These are phyloP conservation scores for Notodonta ziczac DNA, from an alignment of 2,888 invertebrate genomes.

Conservation along the genomic window DNA sequence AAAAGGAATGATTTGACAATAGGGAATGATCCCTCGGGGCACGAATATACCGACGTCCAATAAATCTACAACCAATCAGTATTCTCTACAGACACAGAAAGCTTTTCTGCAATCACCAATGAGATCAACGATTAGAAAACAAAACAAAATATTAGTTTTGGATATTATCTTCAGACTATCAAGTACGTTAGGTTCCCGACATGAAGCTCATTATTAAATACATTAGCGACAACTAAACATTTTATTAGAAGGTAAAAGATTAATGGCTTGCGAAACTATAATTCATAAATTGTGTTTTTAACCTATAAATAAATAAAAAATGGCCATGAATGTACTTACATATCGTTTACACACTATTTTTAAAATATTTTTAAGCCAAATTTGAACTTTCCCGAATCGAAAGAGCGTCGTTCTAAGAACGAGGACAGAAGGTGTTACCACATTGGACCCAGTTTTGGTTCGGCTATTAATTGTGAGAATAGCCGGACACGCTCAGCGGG, in stretches of 20 bases:
- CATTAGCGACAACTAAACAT: not conserved
- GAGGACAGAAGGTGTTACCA: slow-evolving; percentile 28
- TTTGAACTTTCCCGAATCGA: slow-evolving; percentile 7
- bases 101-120: not conserved
- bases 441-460: slow-evolving; percentile 30
- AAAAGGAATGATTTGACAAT: slow-evolving; percentile 3
- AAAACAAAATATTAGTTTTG: not conserved
- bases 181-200: not conserved
- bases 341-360: not conserved
- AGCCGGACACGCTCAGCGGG: not conserved
- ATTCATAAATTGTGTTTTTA: not conserved
- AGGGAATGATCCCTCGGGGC: not conserved
- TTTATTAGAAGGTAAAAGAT: not conserved
- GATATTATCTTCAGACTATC: not conserved
- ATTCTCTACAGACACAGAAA: not conserved
- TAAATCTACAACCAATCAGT: not conserved
- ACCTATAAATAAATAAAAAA: not conserved
- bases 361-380: not conserved
- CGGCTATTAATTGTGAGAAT: not conserved
- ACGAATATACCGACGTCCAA: not conserved
- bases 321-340: not conserved
- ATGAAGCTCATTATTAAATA: not conserved
- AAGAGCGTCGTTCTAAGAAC: slow-evolving; percentile 15
- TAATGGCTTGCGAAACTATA: no score
- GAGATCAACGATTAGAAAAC: not conserved